Evolutionary conservation across 1,140 invertebrate genomes (phyloP).

Genomic region (Drosophila nebulosa): DNA sequence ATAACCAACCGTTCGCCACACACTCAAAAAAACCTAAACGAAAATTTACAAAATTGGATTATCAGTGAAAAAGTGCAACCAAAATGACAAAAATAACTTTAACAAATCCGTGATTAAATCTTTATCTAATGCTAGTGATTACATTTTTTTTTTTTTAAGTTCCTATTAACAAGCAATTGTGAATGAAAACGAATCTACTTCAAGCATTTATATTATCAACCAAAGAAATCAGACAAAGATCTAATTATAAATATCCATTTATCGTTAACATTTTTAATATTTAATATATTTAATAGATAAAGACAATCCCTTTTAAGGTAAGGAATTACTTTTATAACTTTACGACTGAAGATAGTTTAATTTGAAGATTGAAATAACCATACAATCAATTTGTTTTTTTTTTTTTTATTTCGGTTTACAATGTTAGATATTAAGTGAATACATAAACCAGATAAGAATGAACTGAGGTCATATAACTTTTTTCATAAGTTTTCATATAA

Average conservation of each 20-base stretch:
- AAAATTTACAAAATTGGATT: constrained; percentile 46
- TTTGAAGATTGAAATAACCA: too few species aligned
- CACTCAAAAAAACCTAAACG: not conserved
- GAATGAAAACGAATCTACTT: not conserved
- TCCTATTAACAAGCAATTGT: not conserved
- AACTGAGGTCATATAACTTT: too few species aligned
- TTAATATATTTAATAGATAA: not conserved
- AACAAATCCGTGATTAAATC: not conserved
- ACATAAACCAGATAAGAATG: too few species aligned
- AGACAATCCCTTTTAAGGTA: not conserved
- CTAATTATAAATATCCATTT: not conserved
- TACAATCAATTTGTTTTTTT: too few species aligned
- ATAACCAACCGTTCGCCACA: constrained; percentile 13
- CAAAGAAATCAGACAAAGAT: not conserved
- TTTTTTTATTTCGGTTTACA: too few species aligned
- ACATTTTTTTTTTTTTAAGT: not conserved
- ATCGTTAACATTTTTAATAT: too few species aligned
- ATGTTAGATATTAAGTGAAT: too few species aligned
- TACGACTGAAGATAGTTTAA: too few species aligned
- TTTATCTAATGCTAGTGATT: not conserved
- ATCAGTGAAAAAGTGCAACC: constrained; percentile 51
- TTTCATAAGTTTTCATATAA: too few species aligned
- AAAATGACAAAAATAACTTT: not conserved
- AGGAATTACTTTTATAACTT: too few species aligned
- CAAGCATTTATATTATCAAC: not conserved